Conservation (phyloP, 2,888 invertebrate genomes). For the Cantharis nigra region DNA sequence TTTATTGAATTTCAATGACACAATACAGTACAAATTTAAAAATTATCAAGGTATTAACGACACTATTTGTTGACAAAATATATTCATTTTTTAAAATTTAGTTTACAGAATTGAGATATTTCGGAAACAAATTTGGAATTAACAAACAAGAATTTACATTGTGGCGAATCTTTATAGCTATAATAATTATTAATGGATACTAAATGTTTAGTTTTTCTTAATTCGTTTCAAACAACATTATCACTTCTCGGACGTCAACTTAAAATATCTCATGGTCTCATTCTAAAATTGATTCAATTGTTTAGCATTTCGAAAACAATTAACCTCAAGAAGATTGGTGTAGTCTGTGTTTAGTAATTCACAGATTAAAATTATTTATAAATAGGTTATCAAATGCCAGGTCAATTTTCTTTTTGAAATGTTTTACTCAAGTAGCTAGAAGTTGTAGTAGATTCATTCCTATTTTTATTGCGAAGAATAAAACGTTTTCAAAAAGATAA, state of each 20-base stretch:
- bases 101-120: background rate
- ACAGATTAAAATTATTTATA: background rate
- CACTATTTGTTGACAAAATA: background rate
- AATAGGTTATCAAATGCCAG: background rate
- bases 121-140: background rate
- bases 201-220: background rate
- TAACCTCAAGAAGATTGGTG: background rate
- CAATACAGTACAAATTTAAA: background rate
- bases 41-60: background rate
- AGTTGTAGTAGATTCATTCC: fast-evolving
- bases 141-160: background rate
- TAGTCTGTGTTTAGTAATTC: background rate
- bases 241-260: too few relatives aligned
- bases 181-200: background rate
- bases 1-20: background rate
- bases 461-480: background rate
- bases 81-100: background rate
- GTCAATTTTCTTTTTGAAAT: background rate
- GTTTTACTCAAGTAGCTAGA: background rate
- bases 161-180: background rate
- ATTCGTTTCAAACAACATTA: too few relatives aligned
- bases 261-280: too few relatives aligned
- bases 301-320: background rate
- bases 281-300: background rate
- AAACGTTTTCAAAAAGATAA: background rate